Conservation (phyloP, 2,888 invertebrate species). For the Amblyjoppa fuscipennis region DNA sequence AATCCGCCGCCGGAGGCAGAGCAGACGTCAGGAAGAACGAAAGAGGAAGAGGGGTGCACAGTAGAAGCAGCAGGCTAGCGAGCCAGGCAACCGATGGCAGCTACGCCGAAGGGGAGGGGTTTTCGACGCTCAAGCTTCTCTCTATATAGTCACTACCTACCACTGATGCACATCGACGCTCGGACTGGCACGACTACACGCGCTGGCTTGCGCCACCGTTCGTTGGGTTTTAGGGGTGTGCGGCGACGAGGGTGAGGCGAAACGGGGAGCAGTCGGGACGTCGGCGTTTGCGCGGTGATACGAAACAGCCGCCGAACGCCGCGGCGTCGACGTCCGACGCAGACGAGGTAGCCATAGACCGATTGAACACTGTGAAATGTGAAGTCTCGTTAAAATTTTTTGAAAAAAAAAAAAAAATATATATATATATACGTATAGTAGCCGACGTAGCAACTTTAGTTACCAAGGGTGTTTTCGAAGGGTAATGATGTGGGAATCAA, state of each 20-base stretch:
- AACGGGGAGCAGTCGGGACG: conserved; percentile 63
- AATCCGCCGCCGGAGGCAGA: conserved; percentile 65
- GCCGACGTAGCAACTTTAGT: neutral
- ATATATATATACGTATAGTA: neutral
- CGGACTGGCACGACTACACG: conserved; percentile 16
- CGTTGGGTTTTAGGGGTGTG: conserved; percentile 53
- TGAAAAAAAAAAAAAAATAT: neutral
- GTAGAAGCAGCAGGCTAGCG: conserved; percentile 38
- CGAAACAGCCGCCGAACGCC: conserved; percentile 26
- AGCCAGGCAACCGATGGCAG: conserved; percentile 60
- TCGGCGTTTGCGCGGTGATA: conserved; percentile 65
- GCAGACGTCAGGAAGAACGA: conserved; percentile 66
- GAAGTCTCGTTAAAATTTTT: conserved; percentile 13
- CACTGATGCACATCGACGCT: conserved; percentile 1
- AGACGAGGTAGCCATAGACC: conserved; percentile 21
- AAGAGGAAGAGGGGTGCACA: conserved; percentile 57
- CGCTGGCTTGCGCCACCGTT: conserved; percentile 33
- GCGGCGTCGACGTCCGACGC: conserved; percentile 32
- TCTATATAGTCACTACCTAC: conserved; percentile 21
- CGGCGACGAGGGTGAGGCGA: conserved; percentile 59
- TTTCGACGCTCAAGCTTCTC: conserved; percentile 37
- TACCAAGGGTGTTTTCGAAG: neutral
- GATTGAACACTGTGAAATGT: conserved; percentile 23
- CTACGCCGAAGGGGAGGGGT: conserved; percentile 60
- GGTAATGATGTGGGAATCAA: neutral